Percentiles rank a stretch among this genome's conserved stretches.
phyloP scores from a whole-genome alignment of 2,113 vertebrate species.

The Labeo rohita region DNA sequence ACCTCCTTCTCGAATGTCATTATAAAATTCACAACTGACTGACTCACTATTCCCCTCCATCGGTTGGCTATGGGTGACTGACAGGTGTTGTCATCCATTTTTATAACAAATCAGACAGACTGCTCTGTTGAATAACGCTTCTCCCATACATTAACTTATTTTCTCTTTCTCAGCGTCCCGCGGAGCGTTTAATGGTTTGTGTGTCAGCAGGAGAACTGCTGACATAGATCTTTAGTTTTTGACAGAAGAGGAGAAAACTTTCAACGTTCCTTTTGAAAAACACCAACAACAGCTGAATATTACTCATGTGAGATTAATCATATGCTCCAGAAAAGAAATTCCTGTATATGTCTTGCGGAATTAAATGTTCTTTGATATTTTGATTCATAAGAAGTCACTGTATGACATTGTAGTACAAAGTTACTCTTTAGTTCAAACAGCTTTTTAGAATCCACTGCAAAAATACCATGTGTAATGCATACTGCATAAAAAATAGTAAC shows the following conservation, averaged over 20 bases:
- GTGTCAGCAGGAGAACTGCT: slow-evolving; percentile 29
- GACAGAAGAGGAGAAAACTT: slow-evolving; percentile 21
- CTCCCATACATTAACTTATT: slow-evolving; percentile 29
- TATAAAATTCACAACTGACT: slow-evolving; percentile 32
- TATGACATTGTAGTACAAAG: neutral
- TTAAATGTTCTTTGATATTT: neutral
- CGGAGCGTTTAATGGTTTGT: slow-evolving; percentile 42
- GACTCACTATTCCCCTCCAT: slow-evolving; percentile 19
- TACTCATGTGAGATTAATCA: slow-evolving; percentile 11
- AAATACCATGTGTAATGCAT: no score
- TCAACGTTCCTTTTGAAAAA: slow-evolving; percentile 15
- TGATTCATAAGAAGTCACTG: neutral
- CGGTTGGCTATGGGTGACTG: slow-evolving; percentile 35
- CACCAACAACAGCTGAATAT: neutral
- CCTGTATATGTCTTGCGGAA: neutral
- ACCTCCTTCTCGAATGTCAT: slow-evolving; percentile 16
- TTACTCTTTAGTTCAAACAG: neutral
- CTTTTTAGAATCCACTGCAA: neutral
- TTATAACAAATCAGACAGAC: slow-evolving; percentile 40
- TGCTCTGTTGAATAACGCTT: slow-evolving; percentile 24
- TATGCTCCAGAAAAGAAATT: neutral
- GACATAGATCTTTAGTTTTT: slow-evolving; percentile 21
- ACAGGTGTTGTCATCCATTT: slow-evolving; percentile 43
- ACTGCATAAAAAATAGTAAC: no score
- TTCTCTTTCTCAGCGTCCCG: slow-evolving; percentile 22